Percentiles rank a stretch among this genome's conserved stretches.
Conservation (phyloP, 2,888 invertebrate species). For the Ormyrus rosae region DNA sequence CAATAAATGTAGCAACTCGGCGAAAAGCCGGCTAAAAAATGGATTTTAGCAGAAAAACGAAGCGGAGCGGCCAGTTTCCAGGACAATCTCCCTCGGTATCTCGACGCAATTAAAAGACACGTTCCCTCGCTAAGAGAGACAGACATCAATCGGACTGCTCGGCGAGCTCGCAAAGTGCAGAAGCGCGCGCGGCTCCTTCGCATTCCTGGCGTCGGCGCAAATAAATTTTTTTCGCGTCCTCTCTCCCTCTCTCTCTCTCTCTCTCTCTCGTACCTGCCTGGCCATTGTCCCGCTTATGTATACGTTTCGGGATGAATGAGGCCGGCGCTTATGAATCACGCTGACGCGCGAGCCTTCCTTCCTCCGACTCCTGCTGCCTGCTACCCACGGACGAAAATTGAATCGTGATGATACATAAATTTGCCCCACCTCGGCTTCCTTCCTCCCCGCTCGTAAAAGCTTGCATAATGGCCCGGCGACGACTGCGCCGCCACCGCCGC, state of each 20-base stretch:
- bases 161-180: constrained; percentile 27
- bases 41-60: background rate
- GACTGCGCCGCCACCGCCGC: background rate
- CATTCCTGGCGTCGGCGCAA: constrained; percentile 32
- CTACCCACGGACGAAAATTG: constrained; percentile 47
- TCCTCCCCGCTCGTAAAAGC: constrained; percentile 44
- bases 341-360: constrained; percentile 10
- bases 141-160: constrained; percentile 40
- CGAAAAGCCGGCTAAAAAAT: background rate
- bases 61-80: background rate
- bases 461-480: constrained; percentile 55
- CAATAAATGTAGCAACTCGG: background rate
- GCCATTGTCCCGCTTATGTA: constrained; percentile 34
- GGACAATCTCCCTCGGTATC: no score
- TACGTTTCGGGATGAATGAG: constrained; percentile 44
- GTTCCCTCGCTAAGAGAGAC: background rate
- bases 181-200: constrained; percentile 26
- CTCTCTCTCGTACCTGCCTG: constrained; percentile 8
- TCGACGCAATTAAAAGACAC: constrained; percentile 17
- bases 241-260: background rate
- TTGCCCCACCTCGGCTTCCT: constrained; percentile 34
- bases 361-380: background rate
- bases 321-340: constrained; percentile 50
- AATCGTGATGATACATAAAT: constrained; percentile 56
- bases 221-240: constrained; percentile 47